Evolutionary conservation across 2,797 vertebrate genomes (phyloP).

Genomic region (Sebastiscus tertius): DNA sequence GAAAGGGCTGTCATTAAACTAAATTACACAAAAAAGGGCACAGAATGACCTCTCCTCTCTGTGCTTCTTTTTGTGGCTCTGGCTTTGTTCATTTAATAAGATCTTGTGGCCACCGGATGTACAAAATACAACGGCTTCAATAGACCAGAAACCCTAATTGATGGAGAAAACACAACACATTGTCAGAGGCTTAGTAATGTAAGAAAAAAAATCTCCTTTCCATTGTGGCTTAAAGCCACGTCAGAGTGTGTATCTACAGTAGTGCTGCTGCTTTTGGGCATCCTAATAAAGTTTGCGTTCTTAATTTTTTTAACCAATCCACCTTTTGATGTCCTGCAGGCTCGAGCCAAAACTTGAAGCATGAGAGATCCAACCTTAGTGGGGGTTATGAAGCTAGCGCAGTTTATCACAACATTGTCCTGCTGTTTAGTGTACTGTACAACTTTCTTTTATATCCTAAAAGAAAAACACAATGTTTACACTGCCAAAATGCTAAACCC

Average conservation of each 20-base stretch:
- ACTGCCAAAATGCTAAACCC: constrained; percentile 14
- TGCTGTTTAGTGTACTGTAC: constrained; percentile 17
- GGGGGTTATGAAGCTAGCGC: not conserved
- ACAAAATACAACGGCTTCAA: not conserved
- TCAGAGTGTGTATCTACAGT: not conserved
- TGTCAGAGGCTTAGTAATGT: not conserved
- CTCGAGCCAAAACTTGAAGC: not conserved
- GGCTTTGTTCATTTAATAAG: not conserved
- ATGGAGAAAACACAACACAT: not conserved
- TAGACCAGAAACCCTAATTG: not conserved
- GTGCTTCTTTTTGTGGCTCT: not conserved
- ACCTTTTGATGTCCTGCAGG: constrained; percentile 12
- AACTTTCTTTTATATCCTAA: constrained; percentile 1
- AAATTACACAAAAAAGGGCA: not conserved
- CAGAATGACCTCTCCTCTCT: not conserved
- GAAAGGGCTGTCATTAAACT: not conserved
- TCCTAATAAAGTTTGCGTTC: constrained; percentile 6
- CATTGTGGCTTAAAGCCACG: not conserved
- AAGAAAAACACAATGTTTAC: constrained; percentile 10
- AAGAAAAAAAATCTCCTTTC: not conserved
- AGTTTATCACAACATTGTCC: constrained; percentile 8
- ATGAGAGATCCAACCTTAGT: constrained; percentile 11
- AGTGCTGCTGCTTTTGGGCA: not conserved
- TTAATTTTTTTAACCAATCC: not conserved
- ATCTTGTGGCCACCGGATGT: not conserved